A percentile compares a stretch with the other conserved stretches of the same genome.
phyloP scores from a whole-genome alignment of 2,888 invertebrate species.

The Gymnocheta viridis region DNA sequence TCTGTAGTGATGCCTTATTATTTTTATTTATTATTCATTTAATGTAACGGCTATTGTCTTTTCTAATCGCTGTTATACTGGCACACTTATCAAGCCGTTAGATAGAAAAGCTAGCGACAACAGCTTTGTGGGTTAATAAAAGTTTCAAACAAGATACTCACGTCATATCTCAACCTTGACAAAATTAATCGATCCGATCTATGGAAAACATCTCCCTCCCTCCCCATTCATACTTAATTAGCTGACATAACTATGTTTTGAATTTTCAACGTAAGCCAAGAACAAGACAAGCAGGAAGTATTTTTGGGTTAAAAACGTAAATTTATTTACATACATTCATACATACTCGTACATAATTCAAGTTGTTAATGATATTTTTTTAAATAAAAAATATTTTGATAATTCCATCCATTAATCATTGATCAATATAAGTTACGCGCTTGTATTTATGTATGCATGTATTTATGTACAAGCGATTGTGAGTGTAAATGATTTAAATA shows the following conservation, averaged over 20 bases:
- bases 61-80: slow-evolving; percentile 24
- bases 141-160: slow-evolving; percentile 10
- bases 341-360: not conserved
- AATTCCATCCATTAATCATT: not conserved
- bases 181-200: slow-evolving; percentile 25
- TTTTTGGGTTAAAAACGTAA: not conserved
- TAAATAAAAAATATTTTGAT: not conserved
- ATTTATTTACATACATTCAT: not conserved
- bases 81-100: slow-evolving; percentile 51
- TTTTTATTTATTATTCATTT: not conserved
- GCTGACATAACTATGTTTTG: not conserved
- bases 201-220: not conserved
- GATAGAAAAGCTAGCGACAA: slow-evolving; percentile 31
- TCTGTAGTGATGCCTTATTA: slow-evolving; percentile 10
- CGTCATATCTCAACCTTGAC: slow-evolving; percentile 30
- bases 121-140: not conserved
- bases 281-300: slow-evolving; percentile 57
- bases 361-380: not conserved
- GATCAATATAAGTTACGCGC: no score
- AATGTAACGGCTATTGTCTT: slow-evolving; percentile 42
- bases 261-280: slow-evolving; percentile 19
- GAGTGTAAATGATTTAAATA: not conserved
- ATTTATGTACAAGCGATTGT: no score
- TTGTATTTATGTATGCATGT: no score
- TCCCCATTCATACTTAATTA: not conserved